These are phyloP conservation scores for Pempheris klunzingeri DNA, from an alignment of 2,797 vertebrate genomes.

Conservation along the genomic window DNA sequence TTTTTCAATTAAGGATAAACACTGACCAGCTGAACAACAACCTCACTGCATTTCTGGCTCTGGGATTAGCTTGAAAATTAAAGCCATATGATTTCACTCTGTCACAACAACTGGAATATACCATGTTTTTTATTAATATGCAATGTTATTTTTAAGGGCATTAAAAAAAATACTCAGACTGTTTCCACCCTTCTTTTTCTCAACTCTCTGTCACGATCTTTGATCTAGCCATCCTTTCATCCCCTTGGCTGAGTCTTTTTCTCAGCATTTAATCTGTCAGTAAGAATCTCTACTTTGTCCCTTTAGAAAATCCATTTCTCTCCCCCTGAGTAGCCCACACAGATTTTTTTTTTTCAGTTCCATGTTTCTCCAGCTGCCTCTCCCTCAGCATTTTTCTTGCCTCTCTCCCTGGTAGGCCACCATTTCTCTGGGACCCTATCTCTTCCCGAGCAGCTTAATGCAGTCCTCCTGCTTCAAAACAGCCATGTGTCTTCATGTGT, in stretches of 20 bases:
- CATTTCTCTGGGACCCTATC: constrained; percentile 70
- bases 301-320: constrained; percentile 70
- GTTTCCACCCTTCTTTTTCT: constrained; percentile 9
- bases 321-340: constrained; percentile 52
- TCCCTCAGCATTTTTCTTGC: constrained; percentile 35
- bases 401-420: constrained; percentile 42
- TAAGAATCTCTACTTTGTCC: constrained; percentile 69
- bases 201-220: constrained; percentile 43
- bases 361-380: constrained; percentile 49
- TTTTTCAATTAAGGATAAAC: constrained; percentile 60
- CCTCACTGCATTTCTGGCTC: constrained; percentile 24
- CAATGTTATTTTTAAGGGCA: constrained; percentile 19
- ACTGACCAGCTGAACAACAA: constrained; percentile 48
- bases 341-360: constrained; percentile 27
- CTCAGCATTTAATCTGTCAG: constrained; percentile 65
- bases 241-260: constrained; percentile 48
- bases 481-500: constrained; percentile 79
- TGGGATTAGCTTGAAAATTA: constrained; percentile 36
- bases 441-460: constrained; percentile 69
- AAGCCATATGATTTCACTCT: constrained; percentile 26
- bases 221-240: constrained; percentile 56
- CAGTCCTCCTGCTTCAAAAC: constrained; percentile 68
- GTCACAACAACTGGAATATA: neutral
- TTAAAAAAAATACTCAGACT: constrained; percentile 2
- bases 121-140: constrained; percentile 6